These are phyloP conservation scores for Caenorhabditis japonica DNA, from an alignment of 2,888 invertebrate species.

Conservation along the genomic window DNA sequence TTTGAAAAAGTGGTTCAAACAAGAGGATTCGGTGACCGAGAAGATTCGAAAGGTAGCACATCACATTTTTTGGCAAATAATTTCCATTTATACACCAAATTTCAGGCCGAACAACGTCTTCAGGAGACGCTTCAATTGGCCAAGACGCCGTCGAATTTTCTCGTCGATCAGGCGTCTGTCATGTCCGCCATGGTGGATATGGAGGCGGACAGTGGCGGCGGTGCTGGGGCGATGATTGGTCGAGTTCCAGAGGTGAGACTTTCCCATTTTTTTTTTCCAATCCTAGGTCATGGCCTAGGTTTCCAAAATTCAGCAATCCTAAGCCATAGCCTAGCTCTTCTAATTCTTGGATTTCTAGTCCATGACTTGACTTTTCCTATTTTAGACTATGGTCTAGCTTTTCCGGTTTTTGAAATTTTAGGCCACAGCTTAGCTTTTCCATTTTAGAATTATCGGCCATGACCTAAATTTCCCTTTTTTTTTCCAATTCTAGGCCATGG, in stretches of 20 bases:
- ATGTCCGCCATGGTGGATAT: slow-evolving; percentile 45
- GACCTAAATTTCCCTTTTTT: neutral
- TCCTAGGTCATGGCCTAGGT: no score
- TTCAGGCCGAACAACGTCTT: slow-evolving; percentile 55
- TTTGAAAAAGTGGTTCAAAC: slow-evolving; percentile 57
- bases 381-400: no score
- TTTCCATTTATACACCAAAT: neutral
- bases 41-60: slow-evolving; percentile 51
- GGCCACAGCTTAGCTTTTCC: no score
- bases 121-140: slow-evolving; percentile 61
- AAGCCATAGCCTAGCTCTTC: no score
- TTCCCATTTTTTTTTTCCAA: neutral
- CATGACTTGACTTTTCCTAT: no score
- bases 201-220: neutral
- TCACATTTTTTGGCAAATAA: no score
- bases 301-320: no score
- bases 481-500: neutral
- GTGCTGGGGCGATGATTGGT: neutral
- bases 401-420: no score
- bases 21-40: slow-evolving; percentile 44
- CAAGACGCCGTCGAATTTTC: slow-evolving; percentile 58
- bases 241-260: neutral
- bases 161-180: slow-evolving; percentile 58
- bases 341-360: no score
- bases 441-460: no score